phyloP scores from a whole-genome alignment of 2,797 vertebrate species.

The Thunnus albacares region DNA sequence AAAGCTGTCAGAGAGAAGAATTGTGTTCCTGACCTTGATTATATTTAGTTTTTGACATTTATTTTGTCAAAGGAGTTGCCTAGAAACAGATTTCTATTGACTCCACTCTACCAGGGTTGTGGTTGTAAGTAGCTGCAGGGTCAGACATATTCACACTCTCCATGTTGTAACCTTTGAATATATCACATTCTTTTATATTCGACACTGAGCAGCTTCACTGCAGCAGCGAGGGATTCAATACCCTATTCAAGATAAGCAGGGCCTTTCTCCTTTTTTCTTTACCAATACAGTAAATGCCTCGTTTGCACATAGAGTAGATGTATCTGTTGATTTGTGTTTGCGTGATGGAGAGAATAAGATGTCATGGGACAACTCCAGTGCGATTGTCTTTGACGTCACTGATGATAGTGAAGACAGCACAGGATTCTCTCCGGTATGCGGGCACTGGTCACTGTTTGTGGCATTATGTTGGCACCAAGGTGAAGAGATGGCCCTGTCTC shows the following conservation, averaged over 20 bases:
- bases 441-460: background rate
- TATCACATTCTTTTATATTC: constrained; percentile 46
- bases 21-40: constrained; percentile 47
- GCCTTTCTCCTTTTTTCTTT: constrained; percentile 11
- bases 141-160: constrained; percentile 29
- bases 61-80: constrained; percentile 46
- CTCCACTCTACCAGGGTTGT: constrained; percentile 26
- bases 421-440: constrained; percentile 19
- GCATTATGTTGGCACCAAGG: constrained; percentile 12
- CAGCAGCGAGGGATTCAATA: constrained; percentile 9
- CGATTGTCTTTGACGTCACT: constrained; percentile 36
- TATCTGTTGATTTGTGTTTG: constrained; percentile 4
- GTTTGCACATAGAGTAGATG: background rate
- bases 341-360: background rate
- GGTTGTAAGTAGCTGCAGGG: constrained; percentile 38
- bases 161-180: constrained; percentile 47
- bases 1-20: constrained; percentile 45
- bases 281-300: constrained; percentile 11
- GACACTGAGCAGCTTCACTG: constrained; percentile 44
- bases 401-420: constrained; percentile 9
- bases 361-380: constrained; percentile 2
- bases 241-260: constrained; percentile 39
- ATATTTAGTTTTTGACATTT: constrained; percentile 51
- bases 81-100: constrained; percentile 53
- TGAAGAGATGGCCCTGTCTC: constrained; percentile 8